Percentiles rank a stretch among this genome's conserved stretches.
Conservation (phyloP, 2,113 vertebrate species). For the Chamaea fasciata region DNA sequence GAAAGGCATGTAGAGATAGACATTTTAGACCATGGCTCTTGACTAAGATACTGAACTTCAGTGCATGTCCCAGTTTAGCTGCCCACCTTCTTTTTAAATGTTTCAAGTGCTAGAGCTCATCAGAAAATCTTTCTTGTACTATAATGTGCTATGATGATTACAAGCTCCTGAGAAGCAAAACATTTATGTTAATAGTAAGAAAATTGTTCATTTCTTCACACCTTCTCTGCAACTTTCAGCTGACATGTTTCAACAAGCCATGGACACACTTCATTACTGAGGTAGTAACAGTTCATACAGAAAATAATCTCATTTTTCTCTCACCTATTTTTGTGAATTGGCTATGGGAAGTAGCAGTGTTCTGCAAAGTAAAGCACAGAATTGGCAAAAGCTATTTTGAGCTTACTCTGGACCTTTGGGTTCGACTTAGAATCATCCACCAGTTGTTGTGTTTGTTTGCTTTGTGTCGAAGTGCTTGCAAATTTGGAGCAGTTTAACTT, state of each 20-base stretch:
- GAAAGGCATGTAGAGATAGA: background rate
- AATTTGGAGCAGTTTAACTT: background rate
- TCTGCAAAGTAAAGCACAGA: background rate
- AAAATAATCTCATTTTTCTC: background rate
- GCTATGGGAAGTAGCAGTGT: background rate
- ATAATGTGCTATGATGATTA: background rate
- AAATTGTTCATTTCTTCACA: background rate
- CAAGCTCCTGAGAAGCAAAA: background rate
- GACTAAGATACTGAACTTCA: background rate
- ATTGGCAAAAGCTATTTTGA: background rate
- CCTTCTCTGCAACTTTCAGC: background rate
- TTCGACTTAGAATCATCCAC: background rate
- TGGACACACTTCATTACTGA: background rate
- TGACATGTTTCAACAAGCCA: background rate
- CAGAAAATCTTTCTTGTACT: background rate
- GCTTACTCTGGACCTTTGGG: background rate
- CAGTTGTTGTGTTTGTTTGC: background rate
- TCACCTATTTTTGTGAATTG: background rate
- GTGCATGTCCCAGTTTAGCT: background rate
- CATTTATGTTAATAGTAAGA: background rate
- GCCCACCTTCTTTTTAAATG: background rate
- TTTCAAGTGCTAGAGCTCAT: background rate
- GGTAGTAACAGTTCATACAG: background rate
- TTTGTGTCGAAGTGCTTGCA: background rate
- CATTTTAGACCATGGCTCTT: background rate